These are phyloP conservation scores for Drymodes brunneopygia DNA, from an alignment of 2,113 vertebrate genomes.

Conservation along the genomic window DNA sequence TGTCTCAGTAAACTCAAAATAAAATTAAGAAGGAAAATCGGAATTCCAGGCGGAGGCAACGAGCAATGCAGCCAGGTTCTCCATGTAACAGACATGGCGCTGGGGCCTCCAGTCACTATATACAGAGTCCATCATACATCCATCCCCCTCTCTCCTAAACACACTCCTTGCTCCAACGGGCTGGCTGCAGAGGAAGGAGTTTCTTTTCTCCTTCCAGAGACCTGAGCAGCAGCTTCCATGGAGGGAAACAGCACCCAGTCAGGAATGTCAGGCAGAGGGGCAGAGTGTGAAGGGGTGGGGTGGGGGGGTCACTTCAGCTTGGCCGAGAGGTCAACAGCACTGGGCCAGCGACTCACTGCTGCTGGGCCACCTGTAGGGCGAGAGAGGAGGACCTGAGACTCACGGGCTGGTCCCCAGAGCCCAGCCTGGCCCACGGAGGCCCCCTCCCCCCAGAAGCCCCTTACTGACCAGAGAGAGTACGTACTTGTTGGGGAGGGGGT, in stretches of 20 bases:
- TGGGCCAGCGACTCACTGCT: conserved; percentile 70
- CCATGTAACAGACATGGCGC: conserved; percentile 74
- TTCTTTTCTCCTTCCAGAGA: conserved; percentile 19
- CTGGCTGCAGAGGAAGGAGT: conserved; percentile 50
- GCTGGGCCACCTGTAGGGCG: conserved; percentile 73
- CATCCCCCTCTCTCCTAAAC: conserved; percentile 52
- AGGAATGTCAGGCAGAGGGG: conserved; percentile 69
- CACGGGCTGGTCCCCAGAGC: background rate
- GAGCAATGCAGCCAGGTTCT: conserved; percentile 65
- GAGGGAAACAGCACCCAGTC: conserved; percentile 57
- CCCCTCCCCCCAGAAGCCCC: background rate
- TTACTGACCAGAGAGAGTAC: background rate
- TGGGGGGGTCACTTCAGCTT: conserved; percentile 62
- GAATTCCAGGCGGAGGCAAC: conserved; percentile 69
- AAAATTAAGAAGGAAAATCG: conserved; percentile 72
- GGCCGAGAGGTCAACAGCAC: conserved; percentile 43
- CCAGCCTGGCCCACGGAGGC: background rate
- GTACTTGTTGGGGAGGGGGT: conserved; percentile 85
- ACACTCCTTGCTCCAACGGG: conserved; percentile 69
- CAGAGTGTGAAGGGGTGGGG: conserved; percentile 39
- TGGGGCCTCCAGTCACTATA: conserved; percentile 71
- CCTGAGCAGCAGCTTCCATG: conserved; percentile 62
- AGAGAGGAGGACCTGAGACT: background rate
- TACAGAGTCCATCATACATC: conserved; percentile 61
- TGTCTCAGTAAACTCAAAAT: conserved; percentile 72